A percentile compares a stretch with the other conserved stretches of the same genome.
phyloP scores from a whole-genome alignment of 2,113 vertebrate species.

The Heloderma charlesbogerti region DNA sequence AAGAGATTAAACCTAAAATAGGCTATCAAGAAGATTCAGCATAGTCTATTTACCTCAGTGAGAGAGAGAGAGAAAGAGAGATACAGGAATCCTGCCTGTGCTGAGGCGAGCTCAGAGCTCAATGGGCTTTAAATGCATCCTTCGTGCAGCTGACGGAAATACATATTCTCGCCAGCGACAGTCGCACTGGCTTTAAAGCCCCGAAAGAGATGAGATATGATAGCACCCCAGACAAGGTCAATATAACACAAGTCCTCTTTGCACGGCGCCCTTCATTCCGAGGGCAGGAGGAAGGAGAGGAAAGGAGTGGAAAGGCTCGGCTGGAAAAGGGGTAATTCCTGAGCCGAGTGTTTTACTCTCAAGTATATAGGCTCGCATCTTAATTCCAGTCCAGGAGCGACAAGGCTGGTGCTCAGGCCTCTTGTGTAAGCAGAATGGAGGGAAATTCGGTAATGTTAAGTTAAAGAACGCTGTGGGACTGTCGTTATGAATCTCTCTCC shows the following conservation, averaged over 20 bases:
- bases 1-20: not conserved
- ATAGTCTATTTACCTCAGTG: not conserved
- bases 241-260: not conserved
- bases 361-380: not conserved
- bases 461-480: not conserved
- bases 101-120: not conserved
- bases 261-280: not conserved
- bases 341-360: not conserved
- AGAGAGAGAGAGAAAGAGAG: not conserved
- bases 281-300: not conserved
- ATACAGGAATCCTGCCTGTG: not conserved
- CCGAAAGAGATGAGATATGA: not conserved
- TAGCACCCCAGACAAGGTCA: not conserved
- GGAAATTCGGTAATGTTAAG: not conserved
- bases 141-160: not conserved
- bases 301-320: not conserved
- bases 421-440: not conserved
- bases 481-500: not conserved
- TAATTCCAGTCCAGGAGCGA: too few relatives aligned
- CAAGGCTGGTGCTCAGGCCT: not conserved
- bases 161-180: not conserved
- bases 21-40: slow-evolving; percentile 1
- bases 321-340: not conserved
- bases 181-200: not conserved
- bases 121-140: not conserved